phyloP scores from a whole-genome alignment of 2,113 vertebrate species.

The Syngnathus scovelli region DNA sequence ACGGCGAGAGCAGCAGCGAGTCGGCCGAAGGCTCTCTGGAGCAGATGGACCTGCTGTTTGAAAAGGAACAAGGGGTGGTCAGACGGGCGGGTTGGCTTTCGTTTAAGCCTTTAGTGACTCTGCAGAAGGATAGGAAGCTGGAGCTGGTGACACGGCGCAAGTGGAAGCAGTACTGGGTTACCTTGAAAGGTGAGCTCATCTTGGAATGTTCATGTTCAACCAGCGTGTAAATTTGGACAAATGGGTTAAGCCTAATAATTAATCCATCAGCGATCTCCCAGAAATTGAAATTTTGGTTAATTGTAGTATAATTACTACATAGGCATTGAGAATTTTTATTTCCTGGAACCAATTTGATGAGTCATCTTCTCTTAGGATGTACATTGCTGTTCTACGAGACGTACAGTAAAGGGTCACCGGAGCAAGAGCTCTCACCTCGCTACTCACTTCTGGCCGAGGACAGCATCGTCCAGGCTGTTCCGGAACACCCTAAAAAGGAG shows the following conservation, averaged over 20 bases:
- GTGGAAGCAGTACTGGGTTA: constrained; percentile 97
- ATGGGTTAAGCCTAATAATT: no score
- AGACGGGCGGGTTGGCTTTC: constrained; percentile 92
- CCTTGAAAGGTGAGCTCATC: constrained; percentile 81
- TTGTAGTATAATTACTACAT: not conserved
- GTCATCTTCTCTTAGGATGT: constrained; percentile 73
- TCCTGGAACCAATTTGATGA: no score
- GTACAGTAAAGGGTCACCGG: constrained; percentile 79
- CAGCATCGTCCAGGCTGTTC: constrained; percentile 90
- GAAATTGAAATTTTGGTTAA: not conserved
- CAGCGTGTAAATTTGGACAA: no score
- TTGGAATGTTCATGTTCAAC: not conserved
- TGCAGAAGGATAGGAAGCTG: constrained; percentile 94
- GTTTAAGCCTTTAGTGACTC: constrained; percentile 88
- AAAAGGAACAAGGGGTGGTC: constrained; percentile 94
- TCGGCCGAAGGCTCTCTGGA: constrained; percentile 86
- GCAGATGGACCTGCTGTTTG: constrained; percentile 88
- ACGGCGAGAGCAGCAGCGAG: constrained; percentile 81
- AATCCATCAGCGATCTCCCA: no score
- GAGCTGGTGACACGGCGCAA: constrained; percentile 86
- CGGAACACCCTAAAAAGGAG: constrained; percentile 95
- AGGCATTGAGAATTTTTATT: not conserved
- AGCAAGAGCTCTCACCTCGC: constrained; percentile 80
- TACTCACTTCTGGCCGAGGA: constrained; percentile 89
- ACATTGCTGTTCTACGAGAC: constrained; percentile 92